phyloP scores from a whole-genome alignment of 2,888 invertebrate species.

The Nomada fabriciana region DNA sequence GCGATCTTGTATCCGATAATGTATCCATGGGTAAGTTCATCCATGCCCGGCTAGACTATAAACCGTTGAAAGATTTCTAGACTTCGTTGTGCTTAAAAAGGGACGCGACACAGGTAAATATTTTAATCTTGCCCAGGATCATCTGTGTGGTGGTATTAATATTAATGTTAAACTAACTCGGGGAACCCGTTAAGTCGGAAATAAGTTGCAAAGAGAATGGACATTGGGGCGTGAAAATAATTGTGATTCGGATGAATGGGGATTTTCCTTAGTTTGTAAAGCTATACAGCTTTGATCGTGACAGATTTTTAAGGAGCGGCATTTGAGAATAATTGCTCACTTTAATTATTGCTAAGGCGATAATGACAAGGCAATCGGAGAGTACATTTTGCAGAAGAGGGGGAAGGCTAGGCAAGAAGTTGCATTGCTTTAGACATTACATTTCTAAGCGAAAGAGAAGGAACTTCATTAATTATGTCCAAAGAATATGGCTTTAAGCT shows the following conservation, averaged over 20 bases:
- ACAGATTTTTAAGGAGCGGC: not conserved
- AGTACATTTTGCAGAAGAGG: no score
- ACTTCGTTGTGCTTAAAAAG: not conserved
- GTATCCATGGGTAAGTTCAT: no score
- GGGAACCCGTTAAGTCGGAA: no score
- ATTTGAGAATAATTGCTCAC: no score
- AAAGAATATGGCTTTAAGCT: constrained; percentile 53
- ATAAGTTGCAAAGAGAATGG: not conserved
- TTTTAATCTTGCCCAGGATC: no score
- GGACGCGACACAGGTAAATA: no score
- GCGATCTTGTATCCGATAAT: no score
- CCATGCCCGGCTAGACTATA: not conserved
- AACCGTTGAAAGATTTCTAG: not conserved
- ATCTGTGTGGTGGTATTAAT: not conserved
- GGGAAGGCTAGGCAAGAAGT: not conserved
- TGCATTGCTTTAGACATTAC: not conserved
- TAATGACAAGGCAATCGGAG: no score
- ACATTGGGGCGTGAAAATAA: not conserved
- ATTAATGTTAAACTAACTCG: not conserved
- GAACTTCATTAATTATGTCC: constrained; percentile 16
- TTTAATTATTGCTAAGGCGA: no score
- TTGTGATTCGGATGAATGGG: constrained; percentile 4
- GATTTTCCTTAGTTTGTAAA: no score
- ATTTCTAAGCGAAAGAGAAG: not conserved
- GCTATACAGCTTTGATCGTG: not conserved